Evolutionary conservation across 2,888 invertebrate species (phyloP), one percentile per base, ranked within the genome.

Genomic region (Embidobia sp.): DNA sequence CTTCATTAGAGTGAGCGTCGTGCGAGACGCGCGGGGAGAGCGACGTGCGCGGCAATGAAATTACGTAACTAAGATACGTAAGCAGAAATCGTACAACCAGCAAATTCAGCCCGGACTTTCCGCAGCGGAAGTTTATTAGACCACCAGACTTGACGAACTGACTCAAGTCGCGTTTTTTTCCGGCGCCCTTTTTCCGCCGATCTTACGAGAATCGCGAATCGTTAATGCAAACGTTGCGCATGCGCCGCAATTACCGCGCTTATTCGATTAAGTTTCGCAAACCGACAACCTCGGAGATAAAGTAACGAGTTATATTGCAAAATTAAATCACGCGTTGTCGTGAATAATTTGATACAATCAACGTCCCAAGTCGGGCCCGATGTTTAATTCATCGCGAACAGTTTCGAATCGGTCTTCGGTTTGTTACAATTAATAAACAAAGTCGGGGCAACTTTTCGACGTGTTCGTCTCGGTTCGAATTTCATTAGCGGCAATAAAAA

Each of bases 11-110:
- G 61, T 72, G 79, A 82, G 81, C 81, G 81, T 78, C 78, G 80
- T 70, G 64, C 72, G 69, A 29, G 46, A 48, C 69, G 78, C 69
- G 67, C 55, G 8, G 8, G 35, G 35, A 4, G 13, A 35, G 11
- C 16, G n/a, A 15, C 27, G 51, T 46, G 76, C 53, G 53, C 53
- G 53, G 75, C 82, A 84, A 83, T 83, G 82, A 84, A 83, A 81
- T 85, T 85, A 85, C 82, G 79, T 82, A 77, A 77, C 80, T 82
- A 79, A 84, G 83, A 82, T 84, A 84, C 83, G 81, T 82, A 67
- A 83, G 82, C 81, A 81, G 82, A 84, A 84, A 83, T 84, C 83
- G 80, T 70, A 75, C 76, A 80, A 79, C 83, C 82, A 80, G 83
- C 83, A 83, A 80, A 79, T 78, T 79, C 53, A 69, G 59, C 57